Evolutionary conservation across 2,113 vertebrate species (phyloP).

Genomic region (Tupaia tana): DNA sequence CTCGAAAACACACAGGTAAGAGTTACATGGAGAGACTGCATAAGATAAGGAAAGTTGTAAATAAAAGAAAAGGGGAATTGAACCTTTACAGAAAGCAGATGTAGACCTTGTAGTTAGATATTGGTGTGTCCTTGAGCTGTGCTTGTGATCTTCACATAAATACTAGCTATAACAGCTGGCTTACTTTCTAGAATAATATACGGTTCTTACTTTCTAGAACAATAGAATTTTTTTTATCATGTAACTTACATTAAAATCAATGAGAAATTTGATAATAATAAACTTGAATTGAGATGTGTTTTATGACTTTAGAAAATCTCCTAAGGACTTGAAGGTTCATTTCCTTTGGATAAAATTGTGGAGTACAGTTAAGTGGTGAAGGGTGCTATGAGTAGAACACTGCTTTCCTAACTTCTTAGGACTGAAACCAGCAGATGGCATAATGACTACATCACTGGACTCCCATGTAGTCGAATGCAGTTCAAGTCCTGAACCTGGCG

Average conservation of each 20-base stretch:
- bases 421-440: no score
- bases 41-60: conserved; percentile 5
- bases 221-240: conserved; percentile 49
- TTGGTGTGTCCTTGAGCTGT: background rate
- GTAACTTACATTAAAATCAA: conserved; percentile 39
- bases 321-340: conserved; percentile 36
- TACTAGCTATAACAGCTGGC: conserved; percentile 38
- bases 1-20: conserved; percentile 96
- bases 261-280: conserved; percentile 44
- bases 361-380: background rate
- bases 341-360: conserved; percentile 15
- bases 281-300: conserved; percentile 33
- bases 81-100: conserved; percentile 3
- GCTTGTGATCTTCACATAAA: conserved; percentile 45
- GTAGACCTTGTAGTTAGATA: conserved; percentile 25
- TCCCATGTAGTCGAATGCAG: no score
- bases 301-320: conserved; percentile 39
- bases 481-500: no score
- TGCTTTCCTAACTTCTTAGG: conserved; percentile 48
- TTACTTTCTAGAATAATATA: conserved; percentile 52
- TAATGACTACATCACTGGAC: no score
- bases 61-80: conserved; percentile 8
- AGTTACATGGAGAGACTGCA: background rate
- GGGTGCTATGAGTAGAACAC: background rate
- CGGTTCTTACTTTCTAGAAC: conserved; percentile 41